Base-by-base conservation (phyloP, 2,888 invertebrate genomes). In the Heliconius charithonia region DNA sequence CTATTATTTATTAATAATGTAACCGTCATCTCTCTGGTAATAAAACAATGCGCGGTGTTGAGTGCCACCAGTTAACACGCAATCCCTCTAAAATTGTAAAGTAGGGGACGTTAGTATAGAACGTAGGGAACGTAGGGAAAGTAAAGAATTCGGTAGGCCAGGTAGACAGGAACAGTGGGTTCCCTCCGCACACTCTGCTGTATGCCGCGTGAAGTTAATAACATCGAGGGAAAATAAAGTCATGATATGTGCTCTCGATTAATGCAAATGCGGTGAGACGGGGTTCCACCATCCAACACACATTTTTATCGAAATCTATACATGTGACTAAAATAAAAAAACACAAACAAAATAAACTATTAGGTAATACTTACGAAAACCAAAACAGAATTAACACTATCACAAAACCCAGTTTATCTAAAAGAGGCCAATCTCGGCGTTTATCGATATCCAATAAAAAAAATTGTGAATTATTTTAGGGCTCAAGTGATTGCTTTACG, bases 391-490 rank as follows among this genome's bases (percentile, higher is more conserved):
- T 72, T 37, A 59, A 32, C 13, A 32, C 13, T 72, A 72, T 72
- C 59, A 12, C 12, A 59, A 72, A 9, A 37, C 16, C 16, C 56
- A n/a, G 22, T 59, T 72, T 72, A 72, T 72, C 72, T 25, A 56
- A 71, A 9, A 59, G 32, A 56, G 72, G 32, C 59, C 76, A 75
- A 78, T 80, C 75, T 71, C 70, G 37, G 66, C 51, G 56, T 72
- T 75, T 71, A 77, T 77, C 71, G 63, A 45, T 51, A 32, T 70
- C 72, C 56, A 72, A 59, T 72, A 59, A 56, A 72, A 51, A 72
- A 37, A 59, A 59, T 32, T 37, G 13, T 56, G 51, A 62, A 32
- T 65, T 77, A 76, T 37, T 77, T 77, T 77, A 65, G 77, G 66
- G 56, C 62, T 74, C 25, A 29, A 25, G 13, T 29, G 62, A 66